phyloP scores from a whole-genome alignment of 2,797 vertebrate genomes.

The Sebastes itinus region DNA sequence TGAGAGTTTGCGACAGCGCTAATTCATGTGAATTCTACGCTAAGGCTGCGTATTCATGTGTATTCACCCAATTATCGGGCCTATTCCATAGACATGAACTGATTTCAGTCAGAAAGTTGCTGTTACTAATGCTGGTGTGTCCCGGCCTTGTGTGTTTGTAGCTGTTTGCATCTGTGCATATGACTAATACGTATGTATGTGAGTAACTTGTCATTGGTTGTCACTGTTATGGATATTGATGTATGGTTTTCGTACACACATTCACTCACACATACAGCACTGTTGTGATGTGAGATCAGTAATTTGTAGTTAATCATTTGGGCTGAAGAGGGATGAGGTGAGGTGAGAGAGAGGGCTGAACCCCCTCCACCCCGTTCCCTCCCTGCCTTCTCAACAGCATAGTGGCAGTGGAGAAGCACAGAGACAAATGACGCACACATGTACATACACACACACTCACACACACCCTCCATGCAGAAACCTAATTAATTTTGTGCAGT shows the following conservation, averaged over 20 bases:
- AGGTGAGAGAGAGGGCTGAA: constrained; percentile 83
- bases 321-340: constrained; percentile 84
- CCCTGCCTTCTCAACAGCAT: constrained; percentile 28
- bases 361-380: constrained; percentile 50
- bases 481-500: constrained; percentile 96
- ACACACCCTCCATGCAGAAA: constrained; percentile 90
- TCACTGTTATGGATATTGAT: constrained; percentile 81
- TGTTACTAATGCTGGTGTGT: not conserved
- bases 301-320: constrained; percentile 93
- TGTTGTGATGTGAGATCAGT: constrained; percentile 82
- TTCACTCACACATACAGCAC: constrained; percentile 15
- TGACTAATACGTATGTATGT: constrained; percentile 49
- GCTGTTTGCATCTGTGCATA: constrained; percentile 17
- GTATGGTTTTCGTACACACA: not conserved
- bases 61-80: not conserved
- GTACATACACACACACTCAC: constrained; percentile 67
- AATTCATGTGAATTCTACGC: not conserved
- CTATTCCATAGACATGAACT: not conserved
- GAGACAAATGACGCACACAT: constrained; percentile 67
- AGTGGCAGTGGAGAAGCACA: constrained; percentile 42
- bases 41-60: not conserved
- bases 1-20: not conserved
- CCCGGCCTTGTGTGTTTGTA: not conserved
- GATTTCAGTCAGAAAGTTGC: not conserved
- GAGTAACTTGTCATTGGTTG: constrained; percentile 68